Percentiles rank a stretch among this genome's conserved stretches.
phyloP scores from a whole-genome alignment of 2,888 invertebrate genomes.

The Anarsia innoxiella region DNA sequence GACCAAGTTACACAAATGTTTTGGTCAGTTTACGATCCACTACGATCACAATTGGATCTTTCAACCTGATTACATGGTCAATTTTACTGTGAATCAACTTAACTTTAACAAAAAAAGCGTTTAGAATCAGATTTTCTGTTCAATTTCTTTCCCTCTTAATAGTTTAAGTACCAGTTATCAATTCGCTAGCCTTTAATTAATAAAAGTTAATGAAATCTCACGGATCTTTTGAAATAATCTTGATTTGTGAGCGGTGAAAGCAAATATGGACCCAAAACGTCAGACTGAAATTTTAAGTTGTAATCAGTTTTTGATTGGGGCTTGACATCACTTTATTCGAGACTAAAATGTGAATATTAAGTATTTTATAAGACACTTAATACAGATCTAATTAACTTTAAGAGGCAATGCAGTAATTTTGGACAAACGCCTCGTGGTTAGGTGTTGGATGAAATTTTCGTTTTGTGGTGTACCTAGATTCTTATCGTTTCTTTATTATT shows the following conservation, averaged over 20 bases:
- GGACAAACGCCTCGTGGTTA: no score
- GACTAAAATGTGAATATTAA: no score
- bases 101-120: no score
- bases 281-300: constrained; percentile 3
- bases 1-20: no score
- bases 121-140: constrained; percentile 1
- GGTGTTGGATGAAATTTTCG: no score
- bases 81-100: constrained; percentile 18
- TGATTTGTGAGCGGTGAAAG: constrained; percentile 12
- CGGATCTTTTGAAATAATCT: constrained; percentile 3
- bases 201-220: constrained; percentile 9
- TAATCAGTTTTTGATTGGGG: constrained; percentile 4
- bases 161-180: constrained; percentile 3
- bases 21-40: no score
- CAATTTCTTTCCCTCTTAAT: not conserved
- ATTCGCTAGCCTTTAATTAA: constrained; percentile 8
- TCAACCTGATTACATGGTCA: constrained; percentile 23
- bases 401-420: no score
- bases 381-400: no score
- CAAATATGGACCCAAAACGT: constrained; percentile 10
- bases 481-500: no score
- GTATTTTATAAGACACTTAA: no score
- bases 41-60: no score
- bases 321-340: constrained; percentile 6
- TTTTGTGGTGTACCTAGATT: no score